Base-by-base conservation (phyloP, 2,888 invertebrate genomes). In the Alentia gelatinosa region DNA sequence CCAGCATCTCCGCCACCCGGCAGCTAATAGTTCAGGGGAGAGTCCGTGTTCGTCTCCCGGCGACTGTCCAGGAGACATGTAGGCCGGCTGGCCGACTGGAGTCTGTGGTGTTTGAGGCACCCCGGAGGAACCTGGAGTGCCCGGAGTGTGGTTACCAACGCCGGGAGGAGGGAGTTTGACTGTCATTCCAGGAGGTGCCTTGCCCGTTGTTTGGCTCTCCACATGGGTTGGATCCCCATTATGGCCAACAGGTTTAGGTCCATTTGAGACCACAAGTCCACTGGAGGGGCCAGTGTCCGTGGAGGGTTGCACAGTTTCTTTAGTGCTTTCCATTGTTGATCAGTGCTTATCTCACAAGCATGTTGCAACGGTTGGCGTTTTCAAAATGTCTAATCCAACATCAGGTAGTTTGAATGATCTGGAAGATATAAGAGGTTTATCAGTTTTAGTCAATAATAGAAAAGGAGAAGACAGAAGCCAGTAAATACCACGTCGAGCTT, bases 1-100 rank as follows among this genome's bases (percentile, higher is more conserved):
- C 99, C 99, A 99, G 96, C 98, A 99, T 94, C 98, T 98, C 92
- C 98, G 97, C 99, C 99, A 99, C 5, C 99, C 99, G 95, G 98
- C 98, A 95, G 98, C 98, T 9, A 97, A 96, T 84, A 98, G 96
- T 95, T 98, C 98, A 26, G 86, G 86, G 15, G 86, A 42, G 19
- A 86, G 86, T 47, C 86, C 86, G 26, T 42, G 42, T 26, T 86
- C 86, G 26, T 86, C 86, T 47, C 86, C 86, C 1, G 86, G 86
- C 1, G 86, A 86, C 50, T 86, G 42, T 23, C 47, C 42, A 12
- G 86, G 86, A 4, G 86, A 86, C 86, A 86, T 86, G 23, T 86
- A 86, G 47, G 86, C 86, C 26, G 47, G 86, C 47, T 86, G 86
- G 47, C 86, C 86, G 0, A 86, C 0, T 19, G 86, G 86, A 26